Evolutionary conservation across 2,113 vertebrate species (phyloP), one percentile per base, ranked within the genome.

Genomic region (Ictidomys tridecemlineatus): DNA sequence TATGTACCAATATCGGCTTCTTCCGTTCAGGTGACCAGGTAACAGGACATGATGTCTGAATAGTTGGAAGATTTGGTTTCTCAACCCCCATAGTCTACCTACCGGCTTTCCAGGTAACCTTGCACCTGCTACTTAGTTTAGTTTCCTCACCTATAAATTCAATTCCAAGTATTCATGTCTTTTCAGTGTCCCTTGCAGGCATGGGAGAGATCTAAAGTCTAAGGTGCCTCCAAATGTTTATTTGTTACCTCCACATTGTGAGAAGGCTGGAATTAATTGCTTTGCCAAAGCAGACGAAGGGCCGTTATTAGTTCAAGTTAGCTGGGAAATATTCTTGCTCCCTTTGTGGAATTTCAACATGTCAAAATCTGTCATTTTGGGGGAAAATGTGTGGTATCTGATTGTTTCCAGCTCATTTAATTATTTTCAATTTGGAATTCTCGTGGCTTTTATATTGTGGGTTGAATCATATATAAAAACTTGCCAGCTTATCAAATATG

Each of bases 401-500:
- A 99, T 99, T 98, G 99, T 98, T 99, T 99, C 99, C 98, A 99
- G 98, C 99, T 99, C 99, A 99, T 99, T 99, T 99, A 99, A 99
- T 99, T 99, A 99, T 99, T 99, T 99, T 99, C 98, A 98, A 98
- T 97, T 99, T 99, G 98, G 98, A 99, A 99, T 99, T 98, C 98
- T 99, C 97, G 78, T 99, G 98, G 98, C 98, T 99, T 99, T 99
- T 99, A 99, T 99, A 99, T 98, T 99, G 98, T 99, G 98, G 98
- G 98, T 99, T 99, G 99, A 99, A 98, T 99, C 99, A 99, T 99
- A 99, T 98, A 98, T 99, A 98, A 99, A 98, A 98, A 98, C 99
- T 98, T 99, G 99, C 99, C 99, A 99, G 98, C 99, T 99, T 99
- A 99, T 99, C 99, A 99, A 99, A 99, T 99, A 99, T 99, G 99